These are phyloP conservation scores for Machimus rusticus DNA, from an alignment of 2,888 invertebrate species.

Conservation along the genomic window DNA sequence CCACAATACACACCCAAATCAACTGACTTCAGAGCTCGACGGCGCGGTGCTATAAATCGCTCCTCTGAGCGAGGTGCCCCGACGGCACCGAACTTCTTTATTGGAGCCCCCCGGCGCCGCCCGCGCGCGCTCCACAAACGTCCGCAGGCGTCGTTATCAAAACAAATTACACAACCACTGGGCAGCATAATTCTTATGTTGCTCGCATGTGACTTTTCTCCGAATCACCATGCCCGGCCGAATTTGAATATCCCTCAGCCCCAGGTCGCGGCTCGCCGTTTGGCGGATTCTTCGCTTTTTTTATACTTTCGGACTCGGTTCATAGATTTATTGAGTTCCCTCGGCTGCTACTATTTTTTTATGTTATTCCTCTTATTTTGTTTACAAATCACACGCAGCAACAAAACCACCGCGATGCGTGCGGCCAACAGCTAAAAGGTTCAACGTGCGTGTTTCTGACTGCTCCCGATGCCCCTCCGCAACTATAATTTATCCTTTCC, in stretches of 20 bases:
- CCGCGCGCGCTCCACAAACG: background rate
- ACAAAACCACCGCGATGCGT: background rate
- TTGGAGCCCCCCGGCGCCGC: background rate
- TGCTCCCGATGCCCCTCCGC: background rate
- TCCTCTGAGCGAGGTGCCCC: background rate
- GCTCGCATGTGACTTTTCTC: background rate
- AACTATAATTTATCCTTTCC: background rate
- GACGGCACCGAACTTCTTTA: background rate
- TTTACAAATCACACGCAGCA: background rate
- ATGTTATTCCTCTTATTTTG: background rate
- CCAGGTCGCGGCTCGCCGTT: background rate
- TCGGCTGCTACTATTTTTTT: background rate
- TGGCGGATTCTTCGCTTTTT: background rate
- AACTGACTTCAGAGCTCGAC: background rate
- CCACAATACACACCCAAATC: background rate
- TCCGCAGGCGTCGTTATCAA: background rate
- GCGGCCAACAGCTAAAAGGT: background rate
- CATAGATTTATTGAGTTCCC: background rate
- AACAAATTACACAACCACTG: conserved; percentile 7
- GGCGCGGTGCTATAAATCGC: background rate
- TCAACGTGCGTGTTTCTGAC: background rate
- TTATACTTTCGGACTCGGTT: background rate
- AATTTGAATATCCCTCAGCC: background rate
- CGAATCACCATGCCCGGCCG: background rate
- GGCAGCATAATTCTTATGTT: conserved; percentile 14